Percentiles rank a stretch among this genome's conserved stretches.
Evolutionary conservation across 1,140 invertebrate species (phyloP).

Genomic region (Lordiphosa stackelbergi): DNA sequence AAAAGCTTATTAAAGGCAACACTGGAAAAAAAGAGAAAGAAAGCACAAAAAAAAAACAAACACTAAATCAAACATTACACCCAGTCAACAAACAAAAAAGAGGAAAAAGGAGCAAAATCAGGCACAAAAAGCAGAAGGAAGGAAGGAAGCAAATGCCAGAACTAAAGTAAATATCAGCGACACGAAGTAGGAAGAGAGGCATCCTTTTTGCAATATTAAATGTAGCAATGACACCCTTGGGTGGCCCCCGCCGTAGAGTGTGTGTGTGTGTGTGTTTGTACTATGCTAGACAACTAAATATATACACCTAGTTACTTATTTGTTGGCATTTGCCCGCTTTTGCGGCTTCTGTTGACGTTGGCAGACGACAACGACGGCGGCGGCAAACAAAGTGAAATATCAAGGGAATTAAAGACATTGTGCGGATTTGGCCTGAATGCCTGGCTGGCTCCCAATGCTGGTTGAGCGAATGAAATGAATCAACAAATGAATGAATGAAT

Average conservation of each 20-base stretch:
- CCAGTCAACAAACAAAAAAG: conserved; percentile 15
- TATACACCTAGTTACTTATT: conserved; percentile 74
- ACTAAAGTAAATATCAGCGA: conserved; percentile 55
- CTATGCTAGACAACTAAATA: conserved; percentile 70
- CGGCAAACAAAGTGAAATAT: conserved; percentile 62
- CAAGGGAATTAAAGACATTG: conserved; percentile 70
- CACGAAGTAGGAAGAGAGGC: conserved; percentile 43
- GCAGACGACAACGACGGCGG: neutral
- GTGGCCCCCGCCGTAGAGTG: conserved; percentile 23
- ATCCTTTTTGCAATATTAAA: conserved; percentile 75
- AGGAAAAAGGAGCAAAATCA: no score
- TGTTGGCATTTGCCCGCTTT: conserved; percentile 53
- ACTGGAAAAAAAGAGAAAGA: conserved; percentile 22
- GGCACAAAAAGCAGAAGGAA: conserved; percentile 1
- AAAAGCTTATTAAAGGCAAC: conserved; percentile 74
- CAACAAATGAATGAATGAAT: conserved; percentile 27
- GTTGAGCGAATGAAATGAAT: conserved; percentile 7
- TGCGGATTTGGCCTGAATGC: conserved; percentile 54
- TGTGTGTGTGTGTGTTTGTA: conserved; percentile 11
- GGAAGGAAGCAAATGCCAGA: conserved; percentile 51
- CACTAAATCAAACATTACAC: conserved; percentile 74
- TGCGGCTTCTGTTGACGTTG: conserved; percentile 49
- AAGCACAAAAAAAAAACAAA: conserved; percentile 61
- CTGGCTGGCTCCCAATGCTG: conserved; percentile 45
- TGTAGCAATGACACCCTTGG: conserved; percentile 73